Conservation (phyloP, 53 echinoderm and acorn worm species). For the Apostichopus leukothele region DNA sequence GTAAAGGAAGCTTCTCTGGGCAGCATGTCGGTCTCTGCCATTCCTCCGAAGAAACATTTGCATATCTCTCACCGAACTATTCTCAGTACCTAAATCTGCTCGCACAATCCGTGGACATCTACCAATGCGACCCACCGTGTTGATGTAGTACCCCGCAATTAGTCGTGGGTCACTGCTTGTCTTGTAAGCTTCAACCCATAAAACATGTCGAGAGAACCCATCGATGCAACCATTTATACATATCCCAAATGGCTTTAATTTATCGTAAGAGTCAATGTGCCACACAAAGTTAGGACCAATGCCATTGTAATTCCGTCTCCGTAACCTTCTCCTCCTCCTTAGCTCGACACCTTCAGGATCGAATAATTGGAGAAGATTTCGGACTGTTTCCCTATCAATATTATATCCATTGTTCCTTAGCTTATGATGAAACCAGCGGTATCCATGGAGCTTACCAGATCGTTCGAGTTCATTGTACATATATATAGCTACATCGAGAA, state of each 20-base stretch:
- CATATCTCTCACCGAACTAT: conserved; percentile 29
- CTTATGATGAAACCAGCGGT: conserved; percentile 39
- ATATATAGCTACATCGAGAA: conserved; percentile 16
- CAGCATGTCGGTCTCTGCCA: conserved; percentile 22
- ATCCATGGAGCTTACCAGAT: conserved; percentile 38
- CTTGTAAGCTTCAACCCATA: conserved; percentile 48
- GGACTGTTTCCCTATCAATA: conserved; percentile 31
- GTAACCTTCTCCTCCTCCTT: conserved; percentile 42
- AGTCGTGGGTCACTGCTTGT: conserved; percentile 58
- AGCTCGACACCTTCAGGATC: conserved; percentile 50
- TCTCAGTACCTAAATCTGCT: conserved; percentile 51
- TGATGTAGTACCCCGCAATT: conserved; percentile 54
- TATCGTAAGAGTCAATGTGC: conserved; percentile 60
- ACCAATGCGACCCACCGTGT: not conserved
- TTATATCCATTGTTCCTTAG: conserved; percentile 14
- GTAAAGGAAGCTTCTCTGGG: conserved; percentile 32
- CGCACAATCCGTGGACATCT: conserved; percentile 50
- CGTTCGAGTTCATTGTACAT: not conserved
- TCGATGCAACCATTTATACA: conserved; percentile 28
- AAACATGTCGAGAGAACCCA: conserved; percentile 51
- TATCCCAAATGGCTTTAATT: conserved; percentile 58
- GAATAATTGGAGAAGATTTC: not conserved
- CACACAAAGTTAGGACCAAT: conserved; percentile 56
- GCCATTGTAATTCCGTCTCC: conserved; percentile 42
- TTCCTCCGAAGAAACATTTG: conserved; percentile 49